A percentile compares a stretch with the other conserved stretches of the same genome.
These are phyloP conservation scores for Tipula lateralis DNA, from an alignment of 2,888 invertebrate genomes.

Conservation along the genomic window DNA sequence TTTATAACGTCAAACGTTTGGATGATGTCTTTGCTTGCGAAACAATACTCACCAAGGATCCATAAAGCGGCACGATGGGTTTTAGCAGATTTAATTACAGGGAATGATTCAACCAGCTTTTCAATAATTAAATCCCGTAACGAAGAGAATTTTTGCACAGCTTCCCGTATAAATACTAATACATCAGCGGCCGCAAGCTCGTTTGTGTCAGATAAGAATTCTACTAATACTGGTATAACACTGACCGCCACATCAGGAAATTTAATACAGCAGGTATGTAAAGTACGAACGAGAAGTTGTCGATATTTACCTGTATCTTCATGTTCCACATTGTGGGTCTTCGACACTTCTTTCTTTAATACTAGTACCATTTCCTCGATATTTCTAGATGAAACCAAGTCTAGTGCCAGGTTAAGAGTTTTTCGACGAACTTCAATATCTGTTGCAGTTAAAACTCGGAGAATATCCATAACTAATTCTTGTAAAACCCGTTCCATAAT, in stretches of 20 bases:
- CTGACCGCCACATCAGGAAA: slow-evolving; percentile 92
- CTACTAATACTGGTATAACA: slow-evolving; percentile 91
- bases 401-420: slow-evolving; percentile 78
- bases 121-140: slow-evolving; percentile 78
- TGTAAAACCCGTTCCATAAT: slow-evolving; percentile 79
- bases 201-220: slow-evolving; percentile 84
- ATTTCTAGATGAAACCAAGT: slow-evolving; percentile 86
- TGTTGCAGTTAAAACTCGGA: slow-evolving; percentile 85
- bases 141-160: slow-evolving; percentile 84
- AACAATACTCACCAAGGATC: slow-evolving; percentile 96
- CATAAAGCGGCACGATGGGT: slow-evolving; percentile 92
- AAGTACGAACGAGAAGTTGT: slow-evolving; percentile 88
- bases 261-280: slow-evolving; percentile 91
- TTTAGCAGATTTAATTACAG: slow-evolving; percentile 82
- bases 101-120: slow-evolving; percentile 68
- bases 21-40: slow-evolving; percentile 67
- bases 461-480: slow-evolving; percentile 94
- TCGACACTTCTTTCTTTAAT: slow-evolving; percentile 86
- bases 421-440: slow-evolving; percentile 92
- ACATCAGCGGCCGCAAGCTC: slow-evolving; percentile 92
- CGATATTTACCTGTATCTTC: slow-evolving; percentile 95
- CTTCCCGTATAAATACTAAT: slow-evolving; percentile 89
- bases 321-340: slow-evolving; percentile 83
- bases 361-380: slow-evolving; percentile 94
- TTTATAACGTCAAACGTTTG: slow-evolving; percentile 74